phyloP scores from a whole-genome alignment of 2,797 vertebrate species.

The Sebastes trivittatus region DNA sequence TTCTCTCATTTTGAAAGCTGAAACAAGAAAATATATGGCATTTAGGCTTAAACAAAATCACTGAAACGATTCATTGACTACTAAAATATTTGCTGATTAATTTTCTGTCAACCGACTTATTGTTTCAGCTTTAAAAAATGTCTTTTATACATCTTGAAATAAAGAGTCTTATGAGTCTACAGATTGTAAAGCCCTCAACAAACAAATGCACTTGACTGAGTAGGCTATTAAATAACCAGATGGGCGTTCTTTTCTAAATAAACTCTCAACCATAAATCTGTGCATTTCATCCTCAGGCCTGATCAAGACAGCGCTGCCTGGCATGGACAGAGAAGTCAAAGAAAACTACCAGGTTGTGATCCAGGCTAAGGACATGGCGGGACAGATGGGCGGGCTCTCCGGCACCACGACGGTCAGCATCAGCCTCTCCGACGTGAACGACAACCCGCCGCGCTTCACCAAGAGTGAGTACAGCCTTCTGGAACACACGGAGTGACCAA shows the following conservation, averaged over 20 bases:
- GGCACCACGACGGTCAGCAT: conserved; percentile 95
- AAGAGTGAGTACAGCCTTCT: conserved; percentile 86
- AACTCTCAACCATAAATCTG: background rate
- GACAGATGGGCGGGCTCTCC: conserved; percentile 95
- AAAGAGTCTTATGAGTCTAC: background rate
- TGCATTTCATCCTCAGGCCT: conserved; percentile 79
- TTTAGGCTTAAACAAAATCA: too few species aligned
- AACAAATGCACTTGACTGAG: background rate
- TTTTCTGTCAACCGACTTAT: background rate
- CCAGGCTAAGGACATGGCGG: conserved; percentile 97
- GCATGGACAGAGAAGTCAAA: conserved; percentile 94
- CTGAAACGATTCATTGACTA: background rate
- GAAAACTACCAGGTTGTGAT: conserved; percentile 96
- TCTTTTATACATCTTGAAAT: background rate
- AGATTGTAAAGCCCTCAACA: background rate
- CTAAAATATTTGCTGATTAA: background rate
- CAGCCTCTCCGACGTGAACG: conserved; percentile 91
- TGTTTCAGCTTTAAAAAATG: background rate
- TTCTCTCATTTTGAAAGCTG: background rate
- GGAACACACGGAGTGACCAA: conserved; percentile 23
- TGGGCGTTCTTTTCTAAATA: background rate
- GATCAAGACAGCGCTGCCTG: conserved; percentile 93
- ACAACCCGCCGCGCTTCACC: conserved; percentile 92
- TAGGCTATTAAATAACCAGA: background rate
- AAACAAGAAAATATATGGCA: background rate